Percentiles rank a stretch among this genome's conserved stretches.
These are phyloP conservation scores for Idaea dimidiata DNA, from an alignment of 2,888 invertebrate genomes.

Conservation along the genomic window DNA sequence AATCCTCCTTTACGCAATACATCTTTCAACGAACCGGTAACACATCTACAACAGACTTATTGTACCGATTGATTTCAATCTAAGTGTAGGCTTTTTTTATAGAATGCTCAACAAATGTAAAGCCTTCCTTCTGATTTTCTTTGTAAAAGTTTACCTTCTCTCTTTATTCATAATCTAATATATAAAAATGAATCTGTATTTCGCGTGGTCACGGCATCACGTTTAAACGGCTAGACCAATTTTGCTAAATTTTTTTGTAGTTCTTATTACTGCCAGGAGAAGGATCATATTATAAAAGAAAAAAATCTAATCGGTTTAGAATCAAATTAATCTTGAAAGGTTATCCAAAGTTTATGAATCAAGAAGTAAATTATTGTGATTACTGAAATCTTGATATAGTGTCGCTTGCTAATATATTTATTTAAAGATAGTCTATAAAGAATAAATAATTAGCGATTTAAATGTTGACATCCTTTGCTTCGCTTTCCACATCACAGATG, in stretches of 20 bases:
- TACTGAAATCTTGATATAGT: background rate
- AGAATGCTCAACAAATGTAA: background rate
- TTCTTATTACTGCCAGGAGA: too few relatives aligned
- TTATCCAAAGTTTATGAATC: too few relatives aligned
- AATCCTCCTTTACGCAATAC: conserved; percentile 68
- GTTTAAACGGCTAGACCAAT: too few relatives aligned
- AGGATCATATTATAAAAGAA: too few relatives aligned
- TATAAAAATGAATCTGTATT: too few relatives aligned
- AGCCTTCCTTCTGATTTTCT: background rate
- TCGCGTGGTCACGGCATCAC: too few relatives aligned
- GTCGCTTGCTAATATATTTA: background rate
- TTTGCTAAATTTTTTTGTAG: too few relatives aligned
- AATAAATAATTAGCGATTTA: background rate
- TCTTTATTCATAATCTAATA: too few relatives aligned
- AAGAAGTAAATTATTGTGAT: too few relatives aligned
- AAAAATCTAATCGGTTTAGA: too few relatives aligned
- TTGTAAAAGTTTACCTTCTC: background rate
- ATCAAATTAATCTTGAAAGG: too few relatives aligned
- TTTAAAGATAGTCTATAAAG: background rate
- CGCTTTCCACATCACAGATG: background rate
- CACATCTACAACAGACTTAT: conserved; percentile 47
- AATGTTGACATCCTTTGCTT: background rate
- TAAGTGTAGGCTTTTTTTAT: conserved; percentile 43
- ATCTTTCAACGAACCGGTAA: conserved; percentile 64
- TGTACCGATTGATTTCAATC: conserved; percentile 29